phyloP scores from a whole-genome alignment of 2,888 invertebrate genomes.

The Drosophila neonasuta region DNA sequence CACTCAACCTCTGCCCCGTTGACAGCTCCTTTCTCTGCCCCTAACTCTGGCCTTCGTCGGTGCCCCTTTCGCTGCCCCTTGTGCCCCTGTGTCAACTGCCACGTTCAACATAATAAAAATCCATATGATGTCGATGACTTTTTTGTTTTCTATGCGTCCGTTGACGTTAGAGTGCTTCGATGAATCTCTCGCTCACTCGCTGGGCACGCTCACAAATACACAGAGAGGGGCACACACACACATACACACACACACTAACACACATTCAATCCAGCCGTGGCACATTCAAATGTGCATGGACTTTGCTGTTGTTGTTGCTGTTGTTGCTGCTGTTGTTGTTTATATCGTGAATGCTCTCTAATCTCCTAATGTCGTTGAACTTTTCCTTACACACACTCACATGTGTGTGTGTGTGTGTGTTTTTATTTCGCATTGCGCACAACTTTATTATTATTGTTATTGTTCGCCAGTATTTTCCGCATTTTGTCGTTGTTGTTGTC shows the following conservation, averaged over 20 bases:
- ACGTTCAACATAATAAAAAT: constrained; percentile 56
- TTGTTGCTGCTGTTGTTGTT: constrained; percentile 37
- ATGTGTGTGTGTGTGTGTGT: constrained; percentile 2
- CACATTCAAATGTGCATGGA: constrained; percentile 69
- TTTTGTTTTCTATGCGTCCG: constrained; percentile 54
- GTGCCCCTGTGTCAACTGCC: constrained; percentile 14
- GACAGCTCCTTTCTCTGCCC: constrained; percentile 28
- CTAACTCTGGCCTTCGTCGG: neutral
- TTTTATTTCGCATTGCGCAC: constrained; percentile 49
- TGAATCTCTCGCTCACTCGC: constrained; percentile 45
- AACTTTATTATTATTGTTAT: constrained; percentile 65
- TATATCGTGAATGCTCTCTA: constrained; percentile 68
- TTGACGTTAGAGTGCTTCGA: constrained; percentile 46
- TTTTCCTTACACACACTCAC: constrained; percentile 38
- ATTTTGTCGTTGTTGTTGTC: constrained; percentile 33
- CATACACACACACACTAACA: constrained; percentile 15
- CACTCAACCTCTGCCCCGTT: constrained; percentile 33
- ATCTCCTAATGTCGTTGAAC: constrained; percentile 76
- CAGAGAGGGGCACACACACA: neutral
- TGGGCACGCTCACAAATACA: neutral
- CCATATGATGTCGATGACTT: constrained; percentile 75
- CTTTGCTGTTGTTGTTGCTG: constrained; percentile 39
- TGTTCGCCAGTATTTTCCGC: constrained; percentile 57
- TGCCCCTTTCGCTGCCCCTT: neutral
- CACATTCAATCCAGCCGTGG: constrained; percentile 13